Evolutionary conservation across 2,888 invertebrate species (phyloP).

Genomic region (Philereme transversata): DNA sequence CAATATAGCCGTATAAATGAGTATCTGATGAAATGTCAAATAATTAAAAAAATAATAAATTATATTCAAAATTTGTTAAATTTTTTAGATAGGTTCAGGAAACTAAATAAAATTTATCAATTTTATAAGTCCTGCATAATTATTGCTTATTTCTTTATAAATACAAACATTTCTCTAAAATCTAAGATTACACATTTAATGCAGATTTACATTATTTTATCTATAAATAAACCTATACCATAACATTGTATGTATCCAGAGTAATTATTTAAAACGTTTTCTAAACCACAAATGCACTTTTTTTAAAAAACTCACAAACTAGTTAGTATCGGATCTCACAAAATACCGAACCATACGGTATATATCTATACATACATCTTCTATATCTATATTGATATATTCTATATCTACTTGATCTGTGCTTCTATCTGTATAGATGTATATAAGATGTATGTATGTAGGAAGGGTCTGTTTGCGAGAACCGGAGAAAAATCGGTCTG

Average conservation of each 20-base stretch:
- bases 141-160: slow-evolving; percentile 1
- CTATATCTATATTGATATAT: too few relatives aligned
- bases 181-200: slow-evolving; percentile 1
- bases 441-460: too few relatives aligned
- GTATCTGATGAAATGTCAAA: slow-evolving; percentile 4
- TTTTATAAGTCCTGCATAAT: not conserved
- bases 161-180: slow-evolving; percentile 10
- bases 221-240: not conserved
- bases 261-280: not conserved
- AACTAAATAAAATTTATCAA: not conserved
- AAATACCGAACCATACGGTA: not conserved
- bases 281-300: not conserved
- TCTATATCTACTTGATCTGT: too few relatives aligned
- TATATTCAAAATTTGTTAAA: not conserved
- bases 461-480: not conserved
- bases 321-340: not conserved
- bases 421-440: too few relatives aligned
- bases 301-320: not conserved
- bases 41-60: not conserved
- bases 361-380: too few relatives aligned
- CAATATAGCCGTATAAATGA: not conserved
- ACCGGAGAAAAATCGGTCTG: not conserved
- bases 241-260: not conserved
- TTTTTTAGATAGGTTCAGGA: too few relatives aligned
- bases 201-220: not conserved